A percentile compares a stretch with the other conserved stretches of the same genome.
Evolutionary conservation across 2,797 vertebrate genomes (phyloP).

Genomic region (Sebastes goodei): DNA sequence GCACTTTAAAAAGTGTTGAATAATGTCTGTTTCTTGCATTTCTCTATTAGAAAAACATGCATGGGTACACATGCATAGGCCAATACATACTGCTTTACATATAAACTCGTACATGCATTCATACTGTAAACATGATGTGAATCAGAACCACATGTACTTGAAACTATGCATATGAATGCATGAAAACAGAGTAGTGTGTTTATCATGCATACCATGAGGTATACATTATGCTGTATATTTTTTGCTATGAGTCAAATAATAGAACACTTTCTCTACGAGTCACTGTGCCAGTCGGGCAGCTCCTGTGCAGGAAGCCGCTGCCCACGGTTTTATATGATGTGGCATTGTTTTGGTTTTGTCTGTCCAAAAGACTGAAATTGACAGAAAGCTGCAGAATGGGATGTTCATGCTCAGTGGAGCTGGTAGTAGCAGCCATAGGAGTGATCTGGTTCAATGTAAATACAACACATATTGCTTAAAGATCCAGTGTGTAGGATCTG

Average conservation of each 20-base stretch:
- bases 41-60: not conserved
- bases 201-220: not conserved
- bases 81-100: constrained; percentile 6
- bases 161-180: not conserved
- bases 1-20: not conserved
- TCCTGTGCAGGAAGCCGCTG: not conserved
- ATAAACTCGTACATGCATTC: constrained; percentile 5
- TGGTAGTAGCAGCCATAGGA: not conserved
- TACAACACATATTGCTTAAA: not conserved
- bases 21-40: not conserved
- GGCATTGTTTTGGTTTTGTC: not conserved
- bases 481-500: too few relatives aligned
- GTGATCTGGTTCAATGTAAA: not conserved
- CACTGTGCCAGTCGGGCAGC: not conserved
- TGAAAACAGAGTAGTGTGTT: not conserved
- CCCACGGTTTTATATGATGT: not conserved
- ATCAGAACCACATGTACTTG: constrained; percentile 31
- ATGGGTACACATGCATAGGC: not conserved
- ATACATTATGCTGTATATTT: not conserved
- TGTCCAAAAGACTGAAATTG: not conserved
- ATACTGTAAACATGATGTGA: not conserved
- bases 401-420: not conserved
- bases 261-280: not conserved
- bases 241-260: not conserved
- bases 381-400: not conserved